Percentiles rank a stretch among this genome's conserved stretches.
Evolutionary conservation across 2,888 invertebrate genomes (phyloP).

Genomic region (Trichopoda pennipes): DNA sequence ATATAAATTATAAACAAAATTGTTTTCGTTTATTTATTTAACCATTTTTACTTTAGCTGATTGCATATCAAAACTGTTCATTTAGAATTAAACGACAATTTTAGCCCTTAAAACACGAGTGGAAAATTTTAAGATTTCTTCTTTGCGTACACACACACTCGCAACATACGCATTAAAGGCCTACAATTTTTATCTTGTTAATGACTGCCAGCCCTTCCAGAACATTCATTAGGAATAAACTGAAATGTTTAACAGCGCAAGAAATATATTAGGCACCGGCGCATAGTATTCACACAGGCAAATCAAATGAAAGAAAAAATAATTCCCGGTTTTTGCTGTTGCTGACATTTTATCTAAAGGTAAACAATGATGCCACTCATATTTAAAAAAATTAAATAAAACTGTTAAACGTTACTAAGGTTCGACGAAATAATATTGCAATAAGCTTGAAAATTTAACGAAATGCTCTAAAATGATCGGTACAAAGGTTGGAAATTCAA

Average conservation of each 20-base stretch:
- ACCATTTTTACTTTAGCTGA: slow-evolving; percentile 13
- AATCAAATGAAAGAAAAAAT: slow-evolving; percentile 6
- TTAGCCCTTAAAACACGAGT: slow-evolving; percentile 4
- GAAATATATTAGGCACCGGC: slow-evolving; percentile 62
- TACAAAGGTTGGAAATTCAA: too few species aligned
- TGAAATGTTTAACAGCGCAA: slow-evolving; percentile 56
- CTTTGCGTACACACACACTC: slow-evolving; percentile 29
- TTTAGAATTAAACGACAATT: too few species aligned
- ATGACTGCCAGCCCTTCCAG: slow-evolving; percentile 54
- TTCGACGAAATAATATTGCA: too few species aligned
- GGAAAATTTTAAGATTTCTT: slow-evolving; percentile 39
- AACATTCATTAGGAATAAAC: slow-evolving; percentile 58
- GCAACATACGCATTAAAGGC: not conserved
- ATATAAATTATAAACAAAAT: slow-evolving; percentile 53
- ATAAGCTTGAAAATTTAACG: too few species aligned
- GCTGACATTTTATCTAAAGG: slow-evolving; percentile 47
- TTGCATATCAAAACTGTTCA: not conserved
- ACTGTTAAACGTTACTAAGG: too few species aligned
- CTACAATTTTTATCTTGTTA: slow-evolving; percentile 25
- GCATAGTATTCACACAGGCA: slow-evolving; percentile 43
- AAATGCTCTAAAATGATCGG: too few species aligned
- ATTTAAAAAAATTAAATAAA: not conserved
- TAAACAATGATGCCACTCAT: slow-evolving; percentile 56
- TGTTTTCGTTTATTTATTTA: slow-evolving; percentile 55
- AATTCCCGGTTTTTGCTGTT: slow-evolving; percentile 50